Evolutionary conservation across 2,888 invertebrate species (phyloP).

Genomic region (Apamea sordens): DNA sequence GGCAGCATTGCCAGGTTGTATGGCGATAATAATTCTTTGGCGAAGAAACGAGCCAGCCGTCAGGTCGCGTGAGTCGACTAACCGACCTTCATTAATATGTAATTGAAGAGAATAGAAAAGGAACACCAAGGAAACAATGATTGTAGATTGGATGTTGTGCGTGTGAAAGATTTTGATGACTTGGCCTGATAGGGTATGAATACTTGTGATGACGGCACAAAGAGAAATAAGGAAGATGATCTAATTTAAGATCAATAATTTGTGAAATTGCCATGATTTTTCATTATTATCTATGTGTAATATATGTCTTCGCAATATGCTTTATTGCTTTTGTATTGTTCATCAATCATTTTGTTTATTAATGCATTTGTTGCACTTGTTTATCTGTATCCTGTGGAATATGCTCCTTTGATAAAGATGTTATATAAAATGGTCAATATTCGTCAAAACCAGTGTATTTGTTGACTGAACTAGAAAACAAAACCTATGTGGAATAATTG

Average conservation of each 20-base stretch:
- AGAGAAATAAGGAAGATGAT: not conserved
- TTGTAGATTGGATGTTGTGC: not conserved
- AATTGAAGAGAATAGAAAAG: not conserved
- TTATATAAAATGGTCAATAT: slow-evolving; percentile 30
- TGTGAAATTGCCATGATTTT: not conserved
- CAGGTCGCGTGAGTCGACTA: too few species aligned
- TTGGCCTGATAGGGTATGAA: not conserved
- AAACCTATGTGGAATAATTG: not conserved
- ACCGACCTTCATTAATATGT: too few species aligned
- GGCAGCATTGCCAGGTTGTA: too few species aligned
- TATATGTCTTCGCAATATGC: not conserved
- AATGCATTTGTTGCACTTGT: slow-evolving; percentile 43
- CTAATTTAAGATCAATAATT: not conserved
- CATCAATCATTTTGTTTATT: slow-evolving; percentile 14
- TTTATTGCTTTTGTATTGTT: slow-evolving; percentile 4
- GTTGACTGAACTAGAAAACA: slow-evolving; percentile 33
- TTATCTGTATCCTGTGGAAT: slow-evolving; percentile 26
- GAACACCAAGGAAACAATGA: not conserved
- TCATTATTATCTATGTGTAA: not conserved
- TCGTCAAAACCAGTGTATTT: slow-evolving; percentile 9
- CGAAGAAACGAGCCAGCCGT: too few species aligned
- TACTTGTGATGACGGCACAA: not conserved
- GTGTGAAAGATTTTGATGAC: not conserved
- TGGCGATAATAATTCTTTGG: too few species aligned
- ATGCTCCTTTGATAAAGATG: slow-evolving; percentile 39